Evolutionary conservation across 2,113 vertebrate species (phyloP).

Genomic region (Onychostruthus taczanowskii): DNA sequence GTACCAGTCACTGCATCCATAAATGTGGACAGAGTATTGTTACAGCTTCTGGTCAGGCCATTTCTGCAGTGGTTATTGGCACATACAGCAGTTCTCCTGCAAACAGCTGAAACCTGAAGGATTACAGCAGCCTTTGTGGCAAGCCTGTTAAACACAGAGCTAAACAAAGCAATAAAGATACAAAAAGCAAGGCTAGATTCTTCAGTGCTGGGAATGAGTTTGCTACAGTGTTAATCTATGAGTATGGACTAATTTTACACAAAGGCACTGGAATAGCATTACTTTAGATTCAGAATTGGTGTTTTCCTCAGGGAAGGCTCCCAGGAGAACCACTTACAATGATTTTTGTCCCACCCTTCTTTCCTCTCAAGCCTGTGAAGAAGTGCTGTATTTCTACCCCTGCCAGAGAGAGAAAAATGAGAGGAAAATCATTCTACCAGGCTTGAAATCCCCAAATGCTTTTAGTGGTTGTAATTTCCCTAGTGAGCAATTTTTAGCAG

Average conservation of each 20-base stretch:
- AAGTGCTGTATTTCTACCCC: not conserved
- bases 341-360: not conserved
- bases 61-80: not conserved
- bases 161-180: not conserved
- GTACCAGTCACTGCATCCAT: not conserved
- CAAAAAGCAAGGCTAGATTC: not conserved
- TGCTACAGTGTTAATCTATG: not conserved
- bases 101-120: not conserved
- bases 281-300: not conserved
- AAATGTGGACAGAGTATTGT: not conserved
- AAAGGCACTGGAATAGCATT: not conserved
- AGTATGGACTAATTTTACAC: not conserved
- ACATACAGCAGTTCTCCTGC: not conserved
- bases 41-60: not conserved
- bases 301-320: slow-evolving; percentile 6
- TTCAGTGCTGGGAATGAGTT: not conserved
- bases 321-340: not conserved
- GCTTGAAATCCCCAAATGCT: slow-evolving; percentile 47
- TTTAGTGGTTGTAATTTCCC: slow-evolving; percentile 57
- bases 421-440: slow-evolving; percentile 18
- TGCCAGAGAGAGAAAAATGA: slow-evolving; percentile 26
- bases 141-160: not conserved
- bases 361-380: not conserved
- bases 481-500: slow-evolving; percentile 48
- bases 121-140: not conserved